Base-by-base conservation (phyloP, 2,888 invertebrate species). In the Apocheima hispidaria region DNA sequence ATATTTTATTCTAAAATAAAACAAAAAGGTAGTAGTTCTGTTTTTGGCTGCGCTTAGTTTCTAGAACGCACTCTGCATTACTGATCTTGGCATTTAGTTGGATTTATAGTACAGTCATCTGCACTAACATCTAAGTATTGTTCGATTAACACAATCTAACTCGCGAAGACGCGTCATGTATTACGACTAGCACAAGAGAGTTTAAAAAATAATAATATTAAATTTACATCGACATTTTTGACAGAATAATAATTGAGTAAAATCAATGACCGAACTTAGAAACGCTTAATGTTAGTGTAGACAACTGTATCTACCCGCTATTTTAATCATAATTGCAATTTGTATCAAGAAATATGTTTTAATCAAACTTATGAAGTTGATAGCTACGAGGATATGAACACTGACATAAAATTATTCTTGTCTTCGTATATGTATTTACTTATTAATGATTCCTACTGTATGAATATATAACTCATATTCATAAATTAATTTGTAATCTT, bases 381-480 rank as follows among this genome's bases (percentile, higher is more conserved):
- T 48, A 33, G 40, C 40, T 46, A 40, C 14, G 2, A 48, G 10
- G 5, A 35, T 21, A 2, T 4, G 2, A 9, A 52, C 3, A 18
- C 9, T 14, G n/a, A n/a, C n/a, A n/a, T n/a, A n/a, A 4, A 20
- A 51, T 36, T 12, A 10, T 28, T 40, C 7, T 21, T 33, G 56
- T 46, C 38, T 33, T 18, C 40, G 33, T n/a, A 16, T 7, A 12
- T 23, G n/a, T 51, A 40, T 51, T 40, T 30, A 51, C 16, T 28
- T 30, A 7, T 28, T 36, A 50, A 54, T 50, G 43, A 44, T 41
- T 50, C 49, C 54, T 60, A 53, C n/a, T 1, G 14, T 49, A 50
- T 50, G 50, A 54, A 60, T 60, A 43, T 60, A 60, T 54, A 20
- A 44, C 49, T 50, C 38, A 16, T 53, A 53, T 36, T 49, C 14